Percentiles rank a stretch among this genome's conserved stretches.
Evolutionary conservation across 2,888 invertebrate genomes (phyloP).

Genomic region (Epirrhoe tristata): DNA sequence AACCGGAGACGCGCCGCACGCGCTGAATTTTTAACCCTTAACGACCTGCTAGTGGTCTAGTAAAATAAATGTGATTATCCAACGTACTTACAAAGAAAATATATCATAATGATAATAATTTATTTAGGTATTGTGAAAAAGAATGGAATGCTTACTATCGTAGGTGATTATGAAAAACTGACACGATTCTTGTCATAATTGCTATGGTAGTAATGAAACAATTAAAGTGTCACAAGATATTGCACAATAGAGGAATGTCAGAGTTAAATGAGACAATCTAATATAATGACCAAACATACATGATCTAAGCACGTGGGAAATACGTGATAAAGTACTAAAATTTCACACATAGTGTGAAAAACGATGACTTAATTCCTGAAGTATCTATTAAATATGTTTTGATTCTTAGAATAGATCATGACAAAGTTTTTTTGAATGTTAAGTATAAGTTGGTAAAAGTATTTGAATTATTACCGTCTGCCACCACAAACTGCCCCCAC

Average conservation of each 20-base stretch:
- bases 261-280: neutral
- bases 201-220: neutral
- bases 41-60: too few species aligned
- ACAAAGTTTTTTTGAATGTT: neutral
- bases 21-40: too few species aligned
- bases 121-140: neutral
- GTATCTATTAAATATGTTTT: neutral
- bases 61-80: too few species aligned
- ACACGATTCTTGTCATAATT: neutral
- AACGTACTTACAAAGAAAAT: neutral
- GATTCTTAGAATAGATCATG: neutral
- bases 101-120: neutral
- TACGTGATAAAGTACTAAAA: neutral
- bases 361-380: neutral
- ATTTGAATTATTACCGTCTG: too few species aligned
- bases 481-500: too few species aligned
- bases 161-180: neutral
- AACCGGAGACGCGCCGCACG: too few species aligned
- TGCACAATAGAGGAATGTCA: neutral
- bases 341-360: neutral
- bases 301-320: neutral
- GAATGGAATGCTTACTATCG: neutral
- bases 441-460: too few species aligned
- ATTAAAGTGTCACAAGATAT: neutral
- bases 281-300: neutral